Conservation (phyloP, 2,113 vertebrate species). For the Triplophysa siluroides region DNA sequence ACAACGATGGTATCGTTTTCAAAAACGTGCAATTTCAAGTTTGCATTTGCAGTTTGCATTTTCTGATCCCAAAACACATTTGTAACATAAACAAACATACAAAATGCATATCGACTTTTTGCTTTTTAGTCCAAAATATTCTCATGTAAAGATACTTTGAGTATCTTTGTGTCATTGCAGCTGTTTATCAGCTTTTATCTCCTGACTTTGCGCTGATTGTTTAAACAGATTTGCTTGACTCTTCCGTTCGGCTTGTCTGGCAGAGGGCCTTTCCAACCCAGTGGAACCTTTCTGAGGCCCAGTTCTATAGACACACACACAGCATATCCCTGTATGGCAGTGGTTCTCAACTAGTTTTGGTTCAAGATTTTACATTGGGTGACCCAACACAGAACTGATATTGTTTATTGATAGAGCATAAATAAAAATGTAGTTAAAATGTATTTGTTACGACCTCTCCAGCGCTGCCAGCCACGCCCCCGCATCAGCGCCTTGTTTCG, state of each 20-base stretch:
- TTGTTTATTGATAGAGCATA: background rate
- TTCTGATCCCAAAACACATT: too few species aligned
- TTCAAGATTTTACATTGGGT: background rate
- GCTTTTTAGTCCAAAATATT: too few species aligned
- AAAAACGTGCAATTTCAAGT: too few species aligned
- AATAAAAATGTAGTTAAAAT: background rate
- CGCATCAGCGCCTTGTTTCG: too few species aligned
- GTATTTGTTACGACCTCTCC: too few species aligned
- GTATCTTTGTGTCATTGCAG: background rate
- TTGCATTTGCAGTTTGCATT: too few species aligned
- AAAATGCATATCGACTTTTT: too few species aligned
- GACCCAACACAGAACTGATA: background rate
- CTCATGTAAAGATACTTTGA: background rate
- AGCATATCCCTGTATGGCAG: background rate
- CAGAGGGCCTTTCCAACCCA: background rate
- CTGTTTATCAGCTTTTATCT: background rate
- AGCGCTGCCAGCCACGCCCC: too few species aligned
- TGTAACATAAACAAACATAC: too few species aligned
- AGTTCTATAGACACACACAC: background rate
- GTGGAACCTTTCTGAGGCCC: background rate
- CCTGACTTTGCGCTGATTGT: constrained; percentile 12
- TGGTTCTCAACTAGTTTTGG: background rate
- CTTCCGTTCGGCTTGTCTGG: constrained; percentile 14
- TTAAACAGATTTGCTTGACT: constrained; percentile 23
- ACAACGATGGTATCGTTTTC: too few species aligned